Percentiles rank a stretch among this genome's conserved stretches.
These are phyloP conservation scores for Uromys caudimaculatus DNA, from an alignment of 2,797 vertebrate genomes.

Conservation along the genomic window DNA sequence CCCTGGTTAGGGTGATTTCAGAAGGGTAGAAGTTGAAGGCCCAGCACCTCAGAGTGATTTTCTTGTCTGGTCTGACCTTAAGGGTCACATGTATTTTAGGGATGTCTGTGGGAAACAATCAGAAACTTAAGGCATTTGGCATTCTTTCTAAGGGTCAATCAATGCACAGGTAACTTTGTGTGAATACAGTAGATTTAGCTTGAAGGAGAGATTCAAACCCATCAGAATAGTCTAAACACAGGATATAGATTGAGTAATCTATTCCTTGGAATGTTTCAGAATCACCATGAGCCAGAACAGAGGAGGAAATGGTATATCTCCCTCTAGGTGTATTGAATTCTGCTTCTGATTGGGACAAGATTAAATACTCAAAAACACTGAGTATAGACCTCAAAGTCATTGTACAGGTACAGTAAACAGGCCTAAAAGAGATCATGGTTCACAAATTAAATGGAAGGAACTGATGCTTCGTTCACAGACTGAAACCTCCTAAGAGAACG, in stretches of 20 bases:
- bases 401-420: neutral
- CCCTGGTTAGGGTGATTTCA: conserved; percentile 56
- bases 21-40: conserved; percentile 82
- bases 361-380: neutral
- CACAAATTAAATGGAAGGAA: neutral
- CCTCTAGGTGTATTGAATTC: neutral
- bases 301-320: neutral
- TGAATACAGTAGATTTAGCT: neutral
- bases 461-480: neutral
- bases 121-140: no score
- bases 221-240: no score
- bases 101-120: neutral
- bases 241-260: neutral
- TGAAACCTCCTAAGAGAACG: no score
- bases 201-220: neutral
- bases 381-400: neutral
- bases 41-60: conserved; percentile 76
- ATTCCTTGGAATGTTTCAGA: neutral
- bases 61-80: neutral
- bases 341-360: neutral
- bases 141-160: neutral
- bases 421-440: no score
- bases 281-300: neutral
- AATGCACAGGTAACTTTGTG: neutral
- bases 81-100: neutral